Evolutionary conservation across 2,888 invertebrate genomes (phyloP).

Genomic region (Drosophila gaucha): DNA sequence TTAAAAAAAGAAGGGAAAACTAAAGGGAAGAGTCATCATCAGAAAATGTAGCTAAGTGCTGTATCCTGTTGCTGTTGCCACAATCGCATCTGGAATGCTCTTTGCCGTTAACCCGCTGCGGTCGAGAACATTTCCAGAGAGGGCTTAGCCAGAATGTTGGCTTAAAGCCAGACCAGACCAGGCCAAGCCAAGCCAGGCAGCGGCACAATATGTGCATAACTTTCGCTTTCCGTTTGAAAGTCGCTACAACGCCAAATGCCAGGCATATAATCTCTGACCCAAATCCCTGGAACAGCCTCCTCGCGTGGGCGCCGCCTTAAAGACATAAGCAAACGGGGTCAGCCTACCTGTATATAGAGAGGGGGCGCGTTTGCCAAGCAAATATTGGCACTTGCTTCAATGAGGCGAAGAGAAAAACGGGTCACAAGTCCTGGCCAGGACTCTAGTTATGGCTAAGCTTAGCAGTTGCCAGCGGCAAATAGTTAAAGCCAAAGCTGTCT

Average conservation of each 20-base stretch:
- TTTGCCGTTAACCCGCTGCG: slow-evolving; percentile 55
- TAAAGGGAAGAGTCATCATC: slow-evolving; percentile 5
- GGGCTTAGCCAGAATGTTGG: slow-evolving; percentile 40
- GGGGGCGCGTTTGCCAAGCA: slow-evolving; percentile 38
- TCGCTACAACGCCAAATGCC: slow-evolving; percentile 37
- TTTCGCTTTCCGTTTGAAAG: slow-evolving; percentile 62
- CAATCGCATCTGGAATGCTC: slow-evolving; percentile 66
- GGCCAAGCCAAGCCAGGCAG: slow-evolving; percentile 28
- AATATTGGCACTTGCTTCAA: slow-evolving; percentile 80
- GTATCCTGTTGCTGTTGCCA: slow-evolving; percentile 32
- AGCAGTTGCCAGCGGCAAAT: slow-evolving; percentile 45
- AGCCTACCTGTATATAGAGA: slow-evolving; percentile 51
- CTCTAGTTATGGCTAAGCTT: slow-evolving; percentile 46
- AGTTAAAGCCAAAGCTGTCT: slow-evolving; percentile 45
- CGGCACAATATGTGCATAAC: slow-evolving; percentile 70
- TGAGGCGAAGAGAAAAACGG: slow-evolving; percentile 64
- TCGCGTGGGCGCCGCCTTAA: slow-evolving; percentile 56
- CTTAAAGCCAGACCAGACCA: slow-evolving; percentile 55
- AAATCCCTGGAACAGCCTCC: slow-evolving; percentile 47
- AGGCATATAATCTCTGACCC: slow-evolving; percentile 71
- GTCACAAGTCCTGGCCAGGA: slow-evolving; percentile 41
- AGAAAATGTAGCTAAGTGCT: slow-evolving; percentile 50
- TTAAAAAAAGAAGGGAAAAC: slow-evolving; percentile 43
- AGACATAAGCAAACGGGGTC: slow-evolving; percentile 75
- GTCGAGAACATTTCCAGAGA: slow-evolving; percentile 14